Evolutionary conservation across 2,113 vertebrate species (phyloP), one percentile per base, ranked within the genome.

Genomic region (Prunella himalayana): DNA sequence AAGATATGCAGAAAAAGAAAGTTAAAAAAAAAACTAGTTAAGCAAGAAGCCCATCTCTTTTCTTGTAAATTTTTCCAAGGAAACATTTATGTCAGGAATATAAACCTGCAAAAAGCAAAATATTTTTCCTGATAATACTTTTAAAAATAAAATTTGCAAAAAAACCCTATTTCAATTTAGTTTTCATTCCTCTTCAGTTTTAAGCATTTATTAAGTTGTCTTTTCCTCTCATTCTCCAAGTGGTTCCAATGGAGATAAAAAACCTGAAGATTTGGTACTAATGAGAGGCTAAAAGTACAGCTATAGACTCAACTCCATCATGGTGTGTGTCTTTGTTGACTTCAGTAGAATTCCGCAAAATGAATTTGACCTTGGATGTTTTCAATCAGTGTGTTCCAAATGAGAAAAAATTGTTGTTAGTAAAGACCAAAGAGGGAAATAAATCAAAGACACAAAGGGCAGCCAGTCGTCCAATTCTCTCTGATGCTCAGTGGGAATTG

Each of bases 341-440:
- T 96, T 94, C 91, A 94, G 83, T 95, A 94, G 93, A 96, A 96
- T 95, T 95, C 91, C 1, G 0, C 81, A 94, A 95, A 96, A 97
- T 94, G 86, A 95, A 95, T 97, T 95, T 97, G 94, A 97, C 95
- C 94, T 97, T 95, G 94, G 86, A 97, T 94, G 93, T 97, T 97
- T 95, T 96, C 95, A 95, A 96, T 95, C 94, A 96, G 86, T 79
- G 73, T 96, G 95, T 79, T 95, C 94, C 95, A 97, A 95, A 95
- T 97, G 96, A 97, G 95, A 97, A 97, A 94, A 96, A 96, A 95
- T 92, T 95, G 95, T 96, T 95, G 93, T 96, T 97, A 95, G 93
- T 96, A 96, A 97, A 95, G 89, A 94, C 86, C 86, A 95, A 97
- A 95, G 94, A 93, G 80, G 86, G 95, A 94, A 94, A 94, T 94